phyloP scores from a whole-genome alignment of 1,140 invertebrate genomes.

The Drosophila oshimai region DNA sequence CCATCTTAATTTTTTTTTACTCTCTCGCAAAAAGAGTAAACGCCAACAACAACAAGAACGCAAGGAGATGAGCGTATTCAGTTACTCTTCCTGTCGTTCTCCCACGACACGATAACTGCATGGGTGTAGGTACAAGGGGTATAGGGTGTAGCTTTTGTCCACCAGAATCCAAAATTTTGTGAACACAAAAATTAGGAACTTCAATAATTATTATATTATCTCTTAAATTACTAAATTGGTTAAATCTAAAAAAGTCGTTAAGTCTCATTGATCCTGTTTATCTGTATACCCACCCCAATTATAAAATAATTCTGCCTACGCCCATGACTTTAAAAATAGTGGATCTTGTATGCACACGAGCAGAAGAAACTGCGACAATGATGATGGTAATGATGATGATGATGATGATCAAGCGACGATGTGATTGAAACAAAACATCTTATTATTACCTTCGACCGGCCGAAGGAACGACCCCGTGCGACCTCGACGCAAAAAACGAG shows the following conservation, averaged over 20 bases:
- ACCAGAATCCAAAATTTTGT: no score
- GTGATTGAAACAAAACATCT: conserved; percentile 81
- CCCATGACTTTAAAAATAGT: not conserved
- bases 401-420: conserved; percentile 66
- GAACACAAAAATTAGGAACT: no score
- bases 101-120: conserved; percentile 11
- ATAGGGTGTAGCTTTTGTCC: not conserved
- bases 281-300: no score
- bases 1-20: not conserved
- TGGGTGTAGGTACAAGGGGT: not conserved
- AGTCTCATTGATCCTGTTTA: no score
- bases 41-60: not conserved
- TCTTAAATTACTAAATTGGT: no score
- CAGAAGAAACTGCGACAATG: conserved; percentile 6
- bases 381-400: conserved; percentile 11
- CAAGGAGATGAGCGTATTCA: not conserved
- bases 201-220: no score
- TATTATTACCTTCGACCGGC: conserved; percentile 71
- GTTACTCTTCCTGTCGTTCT: not conserved
- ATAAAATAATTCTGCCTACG: not conserved
- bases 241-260: no score
- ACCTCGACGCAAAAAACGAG: conserved; percentile 62
- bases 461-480: conserved; percentile 72
- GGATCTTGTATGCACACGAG: conserved; percentile 31
- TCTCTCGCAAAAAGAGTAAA: conserved; percentile 13